phyloP scores from a whole-genome alignment of 37 sponge, comb jelly and placozoan genomes.

The Oopsacas minuta region DNA sequence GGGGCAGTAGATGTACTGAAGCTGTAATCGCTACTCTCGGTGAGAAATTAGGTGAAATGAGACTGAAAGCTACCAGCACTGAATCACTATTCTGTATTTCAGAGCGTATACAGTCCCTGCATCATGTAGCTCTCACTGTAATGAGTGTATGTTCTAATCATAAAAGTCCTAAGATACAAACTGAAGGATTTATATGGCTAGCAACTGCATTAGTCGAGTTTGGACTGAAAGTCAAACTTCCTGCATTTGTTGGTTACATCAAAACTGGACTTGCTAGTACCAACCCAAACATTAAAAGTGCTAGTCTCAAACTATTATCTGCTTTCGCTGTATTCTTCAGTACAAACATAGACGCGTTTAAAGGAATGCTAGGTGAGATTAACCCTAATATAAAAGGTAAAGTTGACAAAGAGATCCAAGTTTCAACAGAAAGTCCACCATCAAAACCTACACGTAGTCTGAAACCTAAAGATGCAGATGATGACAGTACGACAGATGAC shows the following conservation, averaged over 20 bases:
- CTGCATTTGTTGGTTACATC: conserved; percentile 46
- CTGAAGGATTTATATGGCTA: conserved; percentile 66
- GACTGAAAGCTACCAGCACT: conserved; percentile 30
- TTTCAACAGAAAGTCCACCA: conserved; percentile 24
- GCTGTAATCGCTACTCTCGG: conserved; percentile 53
- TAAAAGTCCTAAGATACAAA: conserved; percentile 87
- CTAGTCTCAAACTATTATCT: not conserved
- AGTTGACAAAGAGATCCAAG: conserved; percentile 65
- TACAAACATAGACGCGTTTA: not conserved
- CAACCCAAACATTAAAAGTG: conserved; percentile 33
- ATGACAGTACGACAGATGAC: not conserved
- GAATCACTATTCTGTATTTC: not conserved
- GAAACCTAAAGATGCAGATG: not conserved
- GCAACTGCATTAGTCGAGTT: conserved; percentile 49
- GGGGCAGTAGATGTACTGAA: conserved; percentile 49
- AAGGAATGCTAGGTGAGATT: conserved; percentile 48
- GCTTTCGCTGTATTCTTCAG: conserved; percentile 2
- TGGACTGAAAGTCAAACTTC: conserved; percentile 52
- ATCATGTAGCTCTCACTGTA: conserved; percentile 19
- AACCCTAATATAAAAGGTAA: conserved; percentile 60
- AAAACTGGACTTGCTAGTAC: conserved; percentile 58
- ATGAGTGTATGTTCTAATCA: conserved; percentile 57
- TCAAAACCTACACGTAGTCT: conserved; percentile 10
- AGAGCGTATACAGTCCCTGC: not conserved
- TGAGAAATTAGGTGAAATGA: conserved; percentile 74